phyloP scores from a whole-genome alignment of 2,113 vertebrate species.

The Solea solea region DNA sequence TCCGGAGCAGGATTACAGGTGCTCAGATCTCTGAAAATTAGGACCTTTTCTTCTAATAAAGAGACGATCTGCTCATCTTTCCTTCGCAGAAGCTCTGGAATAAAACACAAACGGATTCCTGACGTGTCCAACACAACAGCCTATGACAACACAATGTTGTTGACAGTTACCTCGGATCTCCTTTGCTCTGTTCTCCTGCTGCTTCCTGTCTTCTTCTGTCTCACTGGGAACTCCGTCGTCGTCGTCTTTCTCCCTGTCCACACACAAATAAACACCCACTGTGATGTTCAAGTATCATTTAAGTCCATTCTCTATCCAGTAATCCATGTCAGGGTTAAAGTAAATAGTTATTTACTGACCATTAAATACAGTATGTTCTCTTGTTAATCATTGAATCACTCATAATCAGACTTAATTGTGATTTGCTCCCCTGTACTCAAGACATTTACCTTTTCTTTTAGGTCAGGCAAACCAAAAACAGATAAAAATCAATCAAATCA shows the following conservation, averaged over 20 bases:
- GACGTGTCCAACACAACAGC: not conserved
- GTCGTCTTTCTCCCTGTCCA: constrained; percentile 88
- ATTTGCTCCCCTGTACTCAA: too few species aligned
- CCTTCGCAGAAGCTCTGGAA: constrained; percentile 87
- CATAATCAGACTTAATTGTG: too few species aligned
- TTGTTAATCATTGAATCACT: too few species aligned
- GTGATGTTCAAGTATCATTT: not conserved
- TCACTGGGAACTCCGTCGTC: constrained; percentile 94
- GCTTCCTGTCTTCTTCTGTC: constrained; percentile 89
- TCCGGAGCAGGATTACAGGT: constrained; percentile 78
- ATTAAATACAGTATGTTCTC: too few species aligned
- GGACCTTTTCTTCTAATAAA: constrained; percentile 89
- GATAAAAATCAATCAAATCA: too few species aligned
- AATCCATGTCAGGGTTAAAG: too few species aligned
- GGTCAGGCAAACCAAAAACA: too few species aligned
- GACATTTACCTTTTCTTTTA: too few species aligned
- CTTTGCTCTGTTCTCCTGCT: constrained; percentile 85
- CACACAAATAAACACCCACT: constrained; percentile 3
- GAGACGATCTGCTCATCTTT: constrained; percentile 90
- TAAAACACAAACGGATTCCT: not conserved
- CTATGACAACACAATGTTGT: not conserved
- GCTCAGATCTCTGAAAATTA: constrained; percentile 87
- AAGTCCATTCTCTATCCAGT: too few species aligned
- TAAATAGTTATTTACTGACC: too few species aligned
- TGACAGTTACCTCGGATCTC: constrained; percentile 85